These are phyloP conservation scores for Silurus aristotelis DNA, from an alignment of 2,797 vertebrate genomes.

Conservation along the genomic window DNA sequence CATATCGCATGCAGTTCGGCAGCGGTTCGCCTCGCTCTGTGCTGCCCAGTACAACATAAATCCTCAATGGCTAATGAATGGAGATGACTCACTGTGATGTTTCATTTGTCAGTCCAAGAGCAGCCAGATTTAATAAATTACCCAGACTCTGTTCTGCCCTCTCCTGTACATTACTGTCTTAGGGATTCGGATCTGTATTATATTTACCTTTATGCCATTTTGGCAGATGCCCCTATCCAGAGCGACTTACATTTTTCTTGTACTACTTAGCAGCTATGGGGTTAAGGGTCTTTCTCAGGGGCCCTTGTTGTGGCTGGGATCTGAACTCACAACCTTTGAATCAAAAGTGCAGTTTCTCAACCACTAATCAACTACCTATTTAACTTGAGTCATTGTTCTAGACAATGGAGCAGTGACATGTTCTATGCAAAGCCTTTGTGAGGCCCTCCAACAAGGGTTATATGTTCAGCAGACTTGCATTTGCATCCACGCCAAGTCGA, in stretches of 20 bases:
- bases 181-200: neutral
- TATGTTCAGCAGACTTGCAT: neutral
- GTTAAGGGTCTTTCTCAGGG: no score
- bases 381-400: no score
- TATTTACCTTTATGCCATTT: no score
- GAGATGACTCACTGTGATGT: conserved; percentile 36
- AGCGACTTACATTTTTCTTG: no score
- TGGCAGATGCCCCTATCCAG: no score
- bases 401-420: no score
- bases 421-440: neutral
- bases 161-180: neutral
- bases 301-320: no score
- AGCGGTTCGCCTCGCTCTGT: neutral
- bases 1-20: neutral
- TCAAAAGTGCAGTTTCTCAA: no score
- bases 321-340: no score
- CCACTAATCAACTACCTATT: no score
- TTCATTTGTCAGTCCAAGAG: conserved; percentile 40
- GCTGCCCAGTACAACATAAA: neutral
- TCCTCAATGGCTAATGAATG: conserved; percentile 29
- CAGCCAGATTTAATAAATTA: conserved; percentile 47
- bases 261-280: no score
- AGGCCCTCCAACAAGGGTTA: neutral
- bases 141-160: conserved; percentile 25
- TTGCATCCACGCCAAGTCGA: neutral